phyloP scores from a whole-genome alignment of 2,113 vertebrate species.

The Hippocampus comes region DNA sequence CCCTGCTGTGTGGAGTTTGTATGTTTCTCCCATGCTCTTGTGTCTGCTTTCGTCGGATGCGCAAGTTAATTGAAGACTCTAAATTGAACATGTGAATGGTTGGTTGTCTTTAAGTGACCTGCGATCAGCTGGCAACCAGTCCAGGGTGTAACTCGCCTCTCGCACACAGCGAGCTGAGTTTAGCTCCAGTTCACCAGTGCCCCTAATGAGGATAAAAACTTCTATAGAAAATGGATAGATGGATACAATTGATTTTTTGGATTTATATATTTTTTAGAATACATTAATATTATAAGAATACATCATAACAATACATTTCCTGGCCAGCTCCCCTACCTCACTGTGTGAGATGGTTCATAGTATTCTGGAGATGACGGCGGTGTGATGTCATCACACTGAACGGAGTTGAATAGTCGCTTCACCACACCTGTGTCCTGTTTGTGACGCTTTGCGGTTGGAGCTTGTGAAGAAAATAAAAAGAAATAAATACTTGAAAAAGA shows the following conservation, averaged over 20 bases:
- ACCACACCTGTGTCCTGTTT: conserved; percentile 74
- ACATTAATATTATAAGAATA: not conserved
- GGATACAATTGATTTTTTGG: not conserved
- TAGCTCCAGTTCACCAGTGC: too few relatives aligned
- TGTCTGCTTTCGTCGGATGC: too few relatives aligned
- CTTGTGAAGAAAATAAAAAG: conserved; percentile 46
- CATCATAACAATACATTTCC: not conserved
- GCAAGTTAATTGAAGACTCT: too few relatives aligned
- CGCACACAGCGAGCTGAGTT: too few relatives aligned
- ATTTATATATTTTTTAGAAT: too few relatives aligned
- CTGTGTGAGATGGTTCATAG: conserved; percentile 6
- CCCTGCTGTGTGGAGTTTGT: too few relatives aligned
- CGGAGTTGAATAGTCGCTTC: conserved; percentile 79
- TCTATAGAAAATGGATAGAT: not conserved
- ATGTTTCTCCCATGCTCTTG: too few relatives aligned
- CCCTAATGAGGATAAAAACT: not conserved
- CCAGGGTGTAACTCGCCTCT: too few relatives aligned
- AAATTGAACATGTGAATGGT: too few relatives aligned
- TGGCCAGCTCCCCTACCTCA: conserved; percentile 57
- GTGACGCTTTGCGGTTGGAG: conserved; percentile 79
- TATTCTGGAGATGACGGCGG: conserved; percentile 72
- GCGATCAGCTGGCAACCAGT: too few relatives aligned
- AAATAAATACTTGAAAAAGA: not conserved
- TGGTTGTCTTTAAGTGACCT: too few relatives aligned
- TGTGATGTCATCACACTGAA: conserved; percentile 57